phyloP scores from a whole-genome alignment of 2,113 vertebrate species.

The Willisornis vidua region DNA sequence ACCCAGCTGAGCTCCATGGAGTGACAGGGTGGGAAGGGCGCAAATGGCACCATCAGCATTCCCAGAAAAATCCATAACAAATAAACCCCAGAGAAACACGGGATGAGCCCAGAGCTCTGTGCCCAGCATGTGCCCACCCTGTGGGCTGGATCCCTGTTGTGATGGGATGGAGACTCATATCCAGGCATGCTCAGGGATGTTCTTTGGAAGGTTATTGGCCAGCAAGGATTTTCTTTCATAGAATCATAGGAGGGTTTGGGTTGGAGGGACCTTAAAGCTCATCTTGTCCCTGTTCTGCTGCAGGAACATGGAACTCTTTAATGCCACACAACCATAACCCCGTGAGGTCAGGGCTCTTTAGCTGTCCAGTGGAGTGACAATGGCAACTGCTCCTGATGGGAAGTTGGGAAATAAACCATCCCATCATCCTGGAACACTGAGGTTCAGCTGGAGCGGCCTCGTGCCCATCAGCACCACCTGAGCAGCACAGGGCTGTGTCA shows the following conservation, averaged over 20 bases:
- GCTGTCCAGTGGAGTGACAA: neutral
- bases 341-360: neutral
- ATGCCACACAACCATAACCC: neutral
- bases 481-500: neutral
- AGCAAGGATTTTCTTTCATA: neutral
- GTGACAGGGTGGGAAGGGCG: neutral
- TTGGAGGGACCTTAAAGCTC: neutral
- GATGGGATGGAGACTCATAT: neutral
- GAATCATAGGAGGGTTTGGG: neutral
- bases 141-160: neutral
- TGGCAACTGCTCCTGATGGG: neutral
- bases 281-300: neutral
- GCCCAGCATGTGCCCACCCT: neutral
- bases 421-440: neutral
- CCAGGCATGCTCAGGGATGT: no score
- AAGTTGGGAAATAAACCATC: neutral
- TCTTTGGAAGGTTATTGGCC: neutral
- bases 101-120: rapidly evolving
- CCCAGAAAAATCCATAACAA: rapidly evolving
- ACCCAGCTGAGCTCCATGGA: neutral
- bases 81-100: no score
- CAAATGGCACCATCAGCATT: neutral
- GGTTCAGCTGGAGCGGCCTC: neutral
- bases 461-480: neutral
- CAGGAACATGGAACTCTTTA: neutral